Percentiles rank a stretch among this genome's conserved stretches.
phyloP scores from a whole-genome alignment of 2,888 invertebrate species.

The Tigriopus californicus region DNA sequence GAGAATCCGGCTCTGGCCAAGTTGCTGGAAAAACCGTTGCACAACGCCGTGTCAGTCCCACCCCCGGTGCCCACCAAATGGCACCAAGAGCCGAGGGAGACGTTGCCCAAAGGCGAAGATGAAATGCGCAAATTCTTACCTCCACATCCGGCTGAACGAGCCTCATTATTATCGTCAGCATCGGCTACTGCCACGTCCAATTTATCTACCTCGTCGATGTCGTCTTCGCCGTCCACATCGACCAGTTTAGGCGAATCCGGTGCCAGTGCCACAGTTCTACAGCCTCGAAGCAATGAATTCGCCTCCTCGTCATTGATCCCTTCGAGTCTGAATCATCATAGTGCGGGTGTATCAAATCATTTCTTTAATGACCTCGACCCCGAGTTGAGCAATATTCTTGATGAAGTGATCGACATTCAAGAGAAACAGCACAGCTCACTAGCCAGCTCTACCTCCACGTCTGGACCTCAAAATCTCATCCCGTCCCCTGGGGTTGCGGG shows the following conservation, averaged over 20 bases:
- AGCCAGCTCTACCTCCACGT: neutral
- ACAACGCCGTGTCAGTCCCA: neutral
- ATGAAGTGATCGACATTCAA: conserved; percentile 9
- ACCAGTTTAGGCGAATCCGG: too few relatives aligned
- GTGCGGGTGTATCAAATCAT: too few relatives aligned
- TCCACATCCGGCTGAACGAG: conserved; percentile 6
- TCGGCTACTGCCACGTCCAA: neutral
- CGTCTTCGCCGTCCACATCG: too few relatives aligned
- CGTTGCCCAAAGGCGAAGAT: conserved; percentile 1
- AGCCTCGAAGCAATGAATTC: too few relatives aligned
- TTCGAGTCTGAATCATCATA: too few relatives aligned
- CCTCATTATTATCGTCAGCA: neutral
- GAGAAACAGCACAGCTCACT: neutral
- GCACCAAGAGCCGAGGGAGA: conserved; percentile 15
- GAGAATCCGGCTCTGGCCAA: conserved; percentile 6
- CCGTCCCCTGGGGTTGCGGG: too few relatives aligned
- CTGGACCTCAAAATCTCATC: too few relatives aligned
- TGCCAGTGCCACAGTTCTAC: too few relatives aligned
- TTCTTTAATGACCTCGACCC: neutral
- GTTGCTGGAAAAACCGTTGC: conserved; percentile 4
- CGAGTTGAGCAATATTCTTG: conserved; percentile 3
- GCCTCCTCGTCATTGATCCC: too few relatives aligned
- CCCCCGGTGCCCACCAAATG: conserved; percentile 12
- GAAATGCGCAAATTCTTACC: conserved; percentile 8
- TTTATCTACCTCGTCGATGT: neutral